Percentiles rank a stretch among this genome's conserved stretches.
phyloP scores from a whole-genome alignment of 2,888 invertebrate genomes.

The Conus canariensis region DNA sequence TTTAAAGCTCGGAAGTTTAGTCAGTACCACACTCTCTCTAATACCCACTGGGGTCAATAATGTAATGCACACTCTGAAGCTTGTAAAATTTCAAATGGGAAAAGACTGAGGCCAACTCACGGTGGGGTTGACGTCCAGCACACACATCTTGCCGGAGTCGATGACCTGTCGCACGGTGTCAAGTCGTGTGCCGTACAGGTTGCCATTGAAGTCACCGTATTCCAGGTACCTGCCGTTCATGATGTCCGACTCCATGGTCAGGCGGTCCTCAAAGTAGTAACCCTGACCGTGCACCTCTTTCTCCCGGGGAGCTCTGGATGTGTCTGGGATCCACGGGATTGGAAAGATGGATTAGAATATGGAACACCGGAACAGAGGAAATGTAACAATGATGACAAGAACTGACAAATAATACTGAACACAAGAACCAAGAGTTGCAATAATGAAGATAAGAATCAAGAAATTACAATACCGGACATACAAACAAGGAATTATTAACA shows the following conservation, averaged over 20 bases:
- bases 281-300: slow-evolving; percentile 97
- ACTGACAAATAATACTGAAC: too few species aligned
- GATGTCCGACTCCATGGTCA: slow-evolving; percentile 97
- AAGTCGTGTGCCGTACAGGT: slow-evolving; percentile 96
- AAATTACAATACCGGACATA: too few species aligned
- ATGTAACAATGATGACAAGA: too few species aligned
- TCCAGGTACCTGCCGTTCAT: slow-evolving; percentile 95
- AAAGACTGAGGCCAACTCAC: slow-evolving; percentile 64
- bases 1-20: too few species aligned
- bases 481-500: too few species aligned
- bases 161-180: slow-evolving; percentile 97
- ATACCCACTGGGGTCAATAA: too few species aligned
- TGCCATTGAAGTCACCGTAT: slow-evolving; percentile 98
- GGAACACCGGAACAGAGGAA: not conserved
- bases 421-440: too few species aligned
- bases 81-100: too few species aligned
- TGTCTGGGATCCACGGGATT: slow-evolving; percentile 84
- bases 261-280: slow-evolving; percentile 97
- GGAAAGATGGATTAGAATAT: not conserved
- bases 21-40: too few species aligned
- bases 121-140: slow-evolving; percentile 94
- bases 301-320: slow-evolving; percentile 94
- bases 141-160: slow-evolving; percentile 97
- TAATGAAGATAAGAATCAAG: too few species aligned
- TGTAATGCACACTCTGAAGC: too few species aligned